phyloP scores from a whole-genome alignment of 2,888 invertebrate genomes.

The Microchrysa polita region DNA sequence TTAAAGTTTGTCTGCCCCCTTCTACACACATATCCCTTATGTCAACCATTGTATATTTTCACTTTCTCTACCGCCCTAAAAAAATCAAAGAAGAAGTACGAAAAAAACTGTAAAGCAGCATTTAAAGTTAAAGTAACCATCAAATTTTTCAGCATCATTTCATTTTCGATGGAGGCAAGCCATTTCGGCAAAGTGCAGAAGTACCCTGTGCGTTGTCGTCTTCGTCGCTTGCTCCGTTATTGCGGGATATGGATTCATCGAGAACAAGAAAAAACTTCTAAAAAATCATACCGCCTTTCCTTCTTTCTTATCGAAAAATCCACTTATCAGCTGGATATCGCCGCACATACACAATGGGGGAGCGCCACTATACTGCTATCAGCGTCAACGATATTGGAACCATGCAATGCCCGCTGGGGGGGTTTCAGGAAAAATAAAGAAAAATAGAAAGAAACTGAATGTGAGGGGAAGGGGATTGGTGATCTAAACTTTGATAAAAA shows the following conservation, averaged over 20 bases:
- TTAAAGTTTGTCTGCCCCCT: too few species aligned
- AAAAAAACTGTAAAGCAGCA: slow-evolving; percentile 7
- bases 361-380: too few species aligned
- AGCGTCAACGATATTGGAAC: too few species aligned
- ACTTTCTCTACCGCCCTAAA: too few species aligned
- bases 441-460: not conserved
- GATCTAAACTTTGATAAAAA: slow-evolving; percentile 27
- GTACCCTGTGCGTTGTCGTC: not conserved
- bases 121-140: slow-evolving; percentile 37
- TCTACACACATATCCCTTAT: not conserved
- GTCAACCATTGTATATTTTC: not conserved
- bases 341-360: not conserved
- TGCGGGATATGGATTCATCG: not conserved
- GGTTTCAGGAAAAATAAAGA: too few species aligned
- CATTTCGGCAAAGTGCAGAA: not conserved
- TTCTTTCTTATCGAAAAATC: slow-evolving; percentile 26
- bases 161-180: not conserved
- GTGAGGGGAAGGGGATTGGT: too few species aligned
- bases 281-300: slow-evolving; percentile 5
- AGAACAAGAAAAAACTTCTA: slow-evolving; percentile 13
- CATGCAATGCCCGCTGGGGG: too few species aligned
- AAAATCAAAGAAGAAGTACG: too few species aligned
- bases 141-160: slow-evolving; percentile 38
- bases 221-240: too few species aligned
- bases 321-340: not conserved